phyloP scores from a whole-genome alignment of 2,113 vertebrate species.

The Sakesphorus luctuosus region DNA sequence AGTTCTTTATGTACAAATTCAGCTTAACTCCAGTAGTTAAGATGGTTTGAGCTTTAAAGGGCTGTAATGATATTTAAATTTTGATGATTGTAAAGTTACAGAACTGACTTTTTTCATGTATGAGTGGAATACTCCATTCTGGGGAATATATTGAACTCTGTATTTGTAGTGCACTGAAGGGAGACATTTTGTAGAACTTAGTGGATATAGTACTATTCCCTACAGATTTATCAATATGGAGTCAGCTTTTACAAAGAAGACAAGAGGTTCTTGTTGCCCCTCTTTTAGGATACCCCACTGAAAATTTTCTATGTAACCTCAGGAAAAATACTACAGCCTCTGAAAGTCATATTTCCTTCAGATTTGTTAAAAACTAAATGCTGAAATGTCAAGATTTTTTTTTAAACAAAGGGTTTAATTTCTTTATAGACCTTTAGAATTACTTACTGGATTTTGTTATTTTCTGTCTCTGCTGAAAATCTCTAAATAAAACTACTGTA shows the following conservation, averaged over 20 bases:
- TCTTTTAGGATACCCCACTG: neutral
- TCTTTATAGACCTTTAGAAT: neutral
- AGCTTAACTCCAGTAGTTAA: neutral
- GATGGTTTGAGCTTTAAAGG: neutral
- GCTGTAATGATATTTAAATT: neutral
- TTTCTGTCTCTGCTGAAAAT: neutral
- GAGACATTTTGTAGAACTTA: neutral
- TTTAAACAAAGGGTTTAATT: neutral
- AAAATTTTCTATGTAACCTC: neutral
- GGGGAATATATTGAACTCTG: neutral
- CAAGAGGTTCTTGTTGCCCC: neutral
- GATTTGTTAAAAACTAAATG: neutral
- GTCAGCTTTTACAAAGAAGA: neutral
- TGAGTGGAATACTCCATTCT: neutral
- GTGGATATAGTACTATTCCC: neutral
- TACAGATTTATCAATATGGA: neutral
- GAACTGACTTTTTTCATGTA: neutral
- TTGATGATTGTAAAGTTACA: neutral
- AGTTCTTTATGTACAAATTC: neutral
- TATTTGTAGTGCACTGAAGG: neutral
- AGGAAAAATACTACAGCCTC: neutral
- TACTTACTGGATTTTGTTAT: neutral
- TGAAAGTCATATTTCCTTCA: neutral
- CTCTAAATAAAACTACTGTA: neutral
- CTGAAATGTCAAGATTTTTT: neutral